Evolutionary conservation across 2,888 invertebrate genomes (phyloP).

Genomic region (Dryobotodes eremita): DNA sequence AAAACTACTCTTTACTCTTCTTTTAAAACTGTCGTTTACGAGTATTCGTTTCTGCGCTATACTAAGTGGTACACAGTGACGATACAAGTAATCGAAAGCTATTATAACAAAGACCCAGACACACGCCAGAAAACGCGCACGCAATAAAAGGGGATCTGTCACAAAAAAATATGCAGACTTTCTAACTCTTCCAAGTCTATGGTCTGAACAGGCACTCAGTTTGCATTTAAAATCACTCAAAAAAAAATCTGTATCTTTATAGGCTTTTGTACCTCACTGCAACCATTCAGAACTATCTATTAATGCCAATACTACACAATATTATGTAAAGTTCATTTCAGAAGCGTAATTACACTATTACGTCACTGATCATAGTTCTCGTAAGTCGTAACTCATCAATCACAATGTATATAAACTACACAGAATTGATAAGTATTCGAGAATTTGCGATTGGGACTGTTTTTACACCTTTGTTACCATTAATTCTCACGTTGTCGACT

Average conservation of each 20-base stretch:
- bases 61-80: not conserved
- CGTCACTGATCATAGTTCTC: slow-evolving; percentile 5
- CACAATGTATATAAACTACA: slow-evolving; percentile 9
- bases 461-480: slow-evolving; percentile 9
- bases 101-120: not conserved
- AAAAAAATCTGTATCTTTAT: slow-evolving; percentile 11
- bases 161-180: not conserved
- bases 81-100: not conserved
- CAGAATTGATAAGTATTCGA: slow-evolving; percentile 5
- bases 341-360: slow-evolving; percentile 15
- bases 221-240: slow-evolving; percentile 9
- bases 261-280: slow-evolving; percentile 36
- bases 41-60: slow-evolving; percentile 15
- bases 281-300: slow-evolving; percentile 25
- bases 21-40: not conserved
- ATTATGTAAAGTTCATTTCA: not conserved
- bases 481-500: slow-evolving; percentile 60
- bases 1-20: too few species aligned
- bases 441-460: not conserved
- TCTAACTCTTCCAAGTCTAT: not conserved
- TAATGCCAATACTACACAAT: slow-evolving; percentile 19
- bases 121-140: not conserved
- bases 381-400: slow-evolving; percentile 1
- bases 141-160: too few species aligned
- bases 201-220: not conserved